phyloP scores from a whole-genome alignment of 2,113 vertebrate species.

The Cyprinodon variegatus region DNA sequence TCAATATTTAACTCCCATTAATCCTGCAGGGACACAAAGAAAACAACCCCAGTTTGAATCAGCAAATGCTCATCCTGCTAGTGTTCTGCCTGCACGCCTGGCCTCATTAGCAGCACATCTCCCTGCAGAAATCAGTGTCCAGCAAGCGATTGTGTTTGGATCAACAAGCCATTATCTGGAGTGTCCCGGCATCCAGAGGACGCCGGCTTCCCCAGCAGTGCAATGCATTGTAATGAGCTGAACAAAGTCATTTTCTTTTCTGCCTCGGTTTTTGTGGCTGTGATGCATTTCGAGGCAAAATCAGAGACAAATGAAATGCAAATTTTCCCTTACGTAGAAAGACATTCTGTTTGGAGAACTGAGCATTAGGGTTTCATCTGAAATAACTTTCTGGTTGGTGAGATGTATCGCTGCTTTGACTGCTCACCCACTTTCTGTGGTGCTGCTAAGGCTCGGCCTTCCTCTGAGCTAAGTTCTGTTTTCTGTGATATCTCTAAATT shows the following conservation, averaged over 20 bases:
- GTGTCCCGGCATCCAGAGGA: background rate
- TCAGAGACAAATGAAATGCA: background rate
- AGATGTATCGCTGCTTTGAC: no score
- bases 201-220: background rate
- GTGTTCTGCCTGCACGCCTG: background rate
- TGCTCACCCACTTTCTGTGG: no score
- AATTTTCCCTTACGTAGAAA: background rate
- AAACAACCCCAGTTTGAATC: constrained; percentile 29
- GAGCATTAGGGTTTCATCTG: background rate
- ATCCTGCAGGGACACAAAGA: background rate
- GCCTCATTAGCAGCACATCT: background rate
- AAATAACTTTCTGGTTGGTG: no score
- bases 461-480: no score
- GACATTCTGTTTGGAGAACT: background rate
- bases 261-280: background rate
- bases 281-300: background rate
- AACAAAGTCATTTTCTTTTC: background rate
- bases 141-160: background rate
- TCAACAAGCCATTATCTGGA: background rate
- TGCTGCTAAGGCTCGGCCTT: no score
- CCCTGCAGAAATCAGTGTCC: background rate
- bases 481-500: no score
- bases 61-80: constrained; percentile 21
- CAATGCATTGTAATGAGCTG: background rate
- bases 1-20: background rate